Percentiles rank a stretch among this genome's conserved stretches.
Conservation (phyloP, 2,888 invertebrate species). For the Digitonthophagus gazella region DNA sequence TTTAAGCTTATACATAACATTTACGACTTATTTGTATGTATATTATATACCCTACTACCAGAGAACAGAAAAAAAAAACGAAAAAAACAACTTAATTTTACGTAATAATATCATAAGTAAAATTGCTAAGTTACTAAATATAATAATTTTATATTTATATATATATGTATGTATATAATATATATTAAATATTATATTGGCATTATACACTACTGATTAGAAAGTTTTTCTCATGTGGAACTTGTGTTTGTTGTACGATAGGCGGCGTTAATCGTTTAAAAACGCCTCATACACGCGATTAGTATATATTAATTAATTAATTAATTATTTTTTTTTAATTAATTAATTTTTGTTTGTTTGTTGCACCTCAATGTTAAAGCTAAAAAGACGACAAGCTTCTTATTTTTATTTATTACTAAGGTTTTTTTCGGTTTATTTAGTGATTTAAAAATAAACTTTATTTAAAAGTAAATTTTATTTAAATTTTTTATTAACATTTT, state of each 20-base stretch:
- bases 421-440: too few relatives aligned
- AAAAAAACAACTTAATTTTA: conserved; percentile 40
- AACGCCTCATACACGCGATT: background rate
- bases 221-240: conserved; percentile 39
- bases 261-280: background rate
- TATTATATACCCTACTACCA: conserved; percentile 47
- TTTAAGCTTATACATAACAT: conserved; percentile 29
- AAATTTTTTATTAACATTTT: too few relatives aligned
- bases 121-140: conserved; percentile 43
- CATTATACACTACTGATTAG: conserved; percentile 34
- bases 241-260: background rate
- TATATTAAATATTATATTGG: conserved; percentile 3
- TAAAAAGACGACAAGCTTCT: background rate
- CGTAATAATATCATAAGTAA: conserved; percentile 49
- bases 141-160: conserved; percentile 44
- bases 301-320: conserved; percentile 38
- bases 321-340: conserved; percentile 41
- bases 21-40: conserved; percentile 19
- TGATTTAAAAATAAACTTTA: too few relatives aligned
- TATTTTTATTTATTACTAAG: conserved; percentile 21
- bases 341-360: conserved; percentile 36
- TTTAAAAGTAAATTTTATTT: too few relatives aligned
- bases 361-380: background rate
- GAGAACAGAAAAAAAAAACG: conserved; percentile 41
- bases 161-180: conserved; percentile 44